Evolutionary conservation across 2,888 invertebrate genomes (phyloP).

Genomic region (Hirtodrosophila duncani): DNA sequence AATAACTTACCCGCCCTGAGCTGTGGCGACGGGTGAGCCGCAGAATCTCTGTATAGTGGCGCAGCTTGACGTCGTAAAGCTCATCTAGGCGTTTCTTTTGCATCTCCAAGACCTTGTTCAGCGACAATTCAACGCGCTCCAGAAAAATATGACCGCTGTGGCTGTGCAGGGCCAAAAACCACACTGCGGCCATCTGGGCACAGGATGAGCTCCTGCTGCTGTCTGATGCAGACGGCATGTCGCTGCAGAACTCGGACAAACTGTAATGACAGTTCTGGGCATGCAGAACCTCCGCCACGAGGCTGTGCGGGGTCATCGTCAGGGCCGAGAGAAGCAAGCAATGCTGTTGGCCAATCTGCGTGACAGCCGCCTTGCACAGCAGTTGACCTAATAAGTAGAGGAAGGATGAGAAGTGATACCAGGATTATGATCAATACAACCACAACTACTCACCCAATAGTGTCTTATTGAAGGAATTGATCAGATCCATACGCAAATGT

Average conservation of each 20-base stretch:
- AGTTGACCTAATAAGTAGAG: constrained; percentile 30
- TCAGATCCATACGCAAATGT: constrained; percentile 74
- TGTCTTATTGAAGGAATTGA: constrained; percentile 75
- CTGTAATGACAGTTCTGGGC: constrained; percentile 76
- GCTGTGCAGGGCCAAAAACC: constrained; percentile 55
- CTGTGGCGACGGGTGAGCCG: constrained; percentile 71
- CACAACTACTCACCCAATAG: constrained; percentile 74
- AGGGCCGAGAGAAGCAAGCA: constrained; percentile 64
- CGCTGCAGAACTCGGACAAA: constrained; percentile 76
- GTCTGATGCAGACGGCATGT: constrained; percentile 64
- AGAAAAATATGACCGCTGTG: constrained; percentile 73
- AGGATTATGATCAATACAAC: too few species aligned
- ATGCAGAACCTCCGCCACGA: constrained; percentile 77
- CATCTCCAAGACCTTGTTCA: constrained; percentile 68
- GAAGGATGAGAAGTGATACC: background rate
- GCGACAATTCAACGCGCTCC: constrained; percentile 72
- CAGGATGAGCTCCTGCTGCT: constrained; percentile 24
- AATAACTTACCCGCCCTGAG: constrained; percentile 70
- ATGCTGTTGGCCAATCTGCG: constrained; percentile 8
- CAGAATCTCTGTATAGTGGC: constrained; percentile 70
- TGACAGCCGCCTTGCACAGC: constrained; percentile 26
- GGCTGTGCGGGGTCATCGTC: constrained; percentile 69
- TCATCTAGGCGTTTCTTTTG: constrained; percentile 67
- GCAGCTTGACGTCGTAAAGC: constrained; percentile 67
- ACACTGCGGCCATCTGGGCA: constrained; percentile 30